Conservation (phyloP, 2,888 invertebrate genomes). For the Drosophila falleni region DNA sequence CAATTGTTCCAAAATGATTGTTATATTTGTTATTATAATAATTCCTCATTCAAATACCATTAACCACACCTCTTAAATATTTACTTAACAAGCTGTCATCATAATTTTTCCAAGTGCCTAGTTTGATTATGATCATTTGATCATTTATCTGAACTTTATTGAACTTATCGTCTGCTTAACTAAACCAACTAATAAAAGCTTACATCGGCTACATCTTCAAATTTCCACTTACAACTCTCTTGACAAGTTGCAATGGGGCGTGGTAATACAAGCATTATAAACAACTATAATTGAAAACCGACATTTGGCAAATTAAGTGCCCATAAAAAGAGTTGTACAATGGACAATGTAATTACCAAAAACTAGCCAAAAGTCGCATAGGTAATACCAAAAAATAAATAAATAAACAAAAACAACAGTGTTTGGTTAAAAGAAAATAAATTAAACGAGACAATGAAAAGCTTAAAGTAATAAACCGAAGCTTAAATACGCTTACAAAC, state of each 20-base stretch:
- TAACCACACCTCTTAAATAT: conserved; percentile 18
- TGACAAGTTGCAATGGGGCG: conserved; percentile 41
- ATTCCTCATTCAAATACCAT: background rate
- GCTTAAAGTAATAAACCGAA: background rate
- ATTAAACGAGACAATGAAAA: conserved; percentile 2
- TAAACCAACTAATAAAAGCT: background rate
- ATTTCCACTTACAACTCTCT: conserved; percentile 21
- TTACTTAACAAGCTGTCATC: conserved; percentile 1
- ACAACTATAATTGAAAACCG: conserved; percentile 51
- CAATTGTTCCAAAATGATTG: too few species aligned
- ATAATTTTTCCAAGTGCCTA: background rate
- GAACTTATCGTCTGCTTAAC: conserved; percentile 2
- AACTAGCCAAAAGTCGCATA: conserved; percentile 11
- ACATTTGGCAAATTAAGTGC: conserved; percentile 70
- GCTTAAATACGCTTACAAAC: conserved; percentile 18
- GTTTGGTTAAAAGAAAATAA: conserved; percentile 19
- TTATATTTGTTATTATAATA: background rate
- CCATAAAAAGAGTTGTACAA: conserved; percentile 70
- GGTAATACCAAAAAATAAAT: conserved; percentile 1
- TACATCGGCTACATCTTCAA: background rate
- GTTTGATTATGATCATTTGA: conserved; percentile 10
- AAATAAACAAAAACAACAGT: conserved; percentile 18
- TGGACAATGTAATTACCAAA: conserved; percentile 62
- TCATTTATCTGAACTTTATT: conserved; percentile 5
- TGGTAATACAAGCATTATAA: conserved; percentile 25